phyloP scores from a whole-genome alignment of 2,888 invertebrate species.

The Machimus rusticus region DNA sequence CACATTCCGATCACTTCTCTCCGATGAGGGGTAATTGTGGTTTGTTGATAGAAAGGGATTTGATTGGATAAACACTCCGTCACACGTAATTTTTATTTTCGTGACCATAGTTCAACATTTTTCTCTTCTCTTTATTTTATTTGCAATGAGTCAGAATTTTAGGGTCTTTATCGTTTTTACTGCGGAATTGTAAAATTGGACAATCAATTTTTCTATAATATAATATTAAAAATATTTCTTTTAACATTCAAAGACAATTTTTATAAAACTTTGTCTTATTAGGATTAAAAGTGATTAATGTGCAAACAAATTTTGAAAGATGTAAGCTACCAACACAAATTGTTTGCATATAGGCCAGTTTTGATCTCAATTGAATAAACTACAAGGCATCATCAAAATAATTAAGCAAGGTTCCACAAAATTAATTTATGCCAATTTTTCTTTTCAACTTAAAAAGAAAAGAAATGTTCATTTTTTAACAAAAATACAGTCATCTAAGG shows the following conservation, averaged over 20 bases:
- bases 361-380: too few species aligned
- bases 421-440: too few species aligned
- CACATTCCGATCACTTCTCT: background rate
- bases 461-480: background rate
- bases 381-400: too few species aligned
- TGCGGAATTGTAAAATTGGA: background rate
- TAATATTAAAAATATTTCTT: too few species aligned
- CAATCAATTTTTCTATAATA: background rate
- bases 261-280: too few species aligned
- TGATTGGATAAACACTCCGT: constrained; percentile 62
- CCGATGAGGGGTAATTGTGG: constrained; percentile 3
- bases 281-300: too few species aligned
- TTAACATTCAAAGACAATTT: too few species aligned
- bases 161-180: background rate
- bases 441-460: too few species aligned
- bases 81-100: constrained; percentile 63
- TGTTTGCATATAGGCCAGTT: too few species aligned
- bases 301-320: too few species aligned
- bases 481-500: background rate
- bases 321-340: too few species aligned
- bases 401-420: too few species aligned
- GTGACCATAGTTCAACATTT: constrained; percentile 56
- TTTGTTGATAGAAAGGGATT: constrained; percentile 62
- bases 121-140: background rate
- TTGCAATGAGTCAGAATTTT: background rate